Percentiles rank a stretch among this genome's conserved stretches.
phyloP scores from a whole-genome alignment of 1,140 invertebrate species.

The Aphaenogaster ashmeadi region DNA sequence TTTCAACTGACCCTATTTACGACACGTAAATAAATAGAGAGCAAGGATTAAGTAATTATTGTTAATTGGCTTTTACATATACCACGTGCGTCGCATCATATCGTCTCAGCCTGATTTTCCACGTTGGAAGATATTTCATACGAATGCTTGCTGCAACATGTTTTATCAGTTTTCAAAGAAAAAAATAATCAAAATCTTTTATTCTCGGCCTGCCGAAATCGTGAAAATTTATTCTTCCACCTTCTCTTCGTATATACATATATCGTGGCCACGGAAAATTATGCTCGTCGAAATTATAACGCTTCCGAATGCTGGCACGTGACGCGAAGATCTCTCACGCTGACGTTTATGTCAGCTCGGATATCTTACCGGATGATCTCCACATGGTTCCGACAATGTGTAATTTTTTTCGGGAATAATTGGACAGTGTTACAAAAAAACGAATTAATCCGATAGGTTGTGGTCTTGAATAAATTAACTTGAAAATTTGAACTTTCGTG shows the following conservation, averaged over 20 bases:
- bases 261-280: not conserved
- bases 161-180: not conserved
- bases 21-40: not conserved
- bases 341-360: slow-evolving; percentile 41
- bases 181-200: not conserved
- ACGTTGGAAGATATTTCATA: not conserved
- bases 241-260: not conserved
- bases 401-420: slow-evolving; percentile 13
- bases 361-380: slow-evolving; percentile 8
- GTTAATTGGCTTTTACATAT: slow-evolving; percentile 24
- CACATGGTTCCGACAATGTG: not conserved
- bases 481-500: not conserved
- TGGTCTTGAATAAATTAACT: not conserved
- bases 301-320: slow-evolving; percentile 36
- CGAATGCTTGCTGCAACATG: not conserved
- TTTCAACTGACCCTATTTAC: not conserved
- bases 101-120: not conserved
- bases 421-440: not conserved
- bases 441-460: not conserved
- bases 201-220: not conserved
- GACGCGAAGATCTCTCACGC: not conserved
- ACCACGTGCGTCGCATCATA: not conserved
- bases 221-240: not conserved
- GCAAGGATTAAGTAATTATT: slow-evolving; percentile 9
- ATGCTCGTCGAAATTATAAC: slow-evolving; percentile 35